Evolutionary conservation across 2,113 vertebrate genomes (phyloP).

Genomic region (Azemiops feae): DNA sequence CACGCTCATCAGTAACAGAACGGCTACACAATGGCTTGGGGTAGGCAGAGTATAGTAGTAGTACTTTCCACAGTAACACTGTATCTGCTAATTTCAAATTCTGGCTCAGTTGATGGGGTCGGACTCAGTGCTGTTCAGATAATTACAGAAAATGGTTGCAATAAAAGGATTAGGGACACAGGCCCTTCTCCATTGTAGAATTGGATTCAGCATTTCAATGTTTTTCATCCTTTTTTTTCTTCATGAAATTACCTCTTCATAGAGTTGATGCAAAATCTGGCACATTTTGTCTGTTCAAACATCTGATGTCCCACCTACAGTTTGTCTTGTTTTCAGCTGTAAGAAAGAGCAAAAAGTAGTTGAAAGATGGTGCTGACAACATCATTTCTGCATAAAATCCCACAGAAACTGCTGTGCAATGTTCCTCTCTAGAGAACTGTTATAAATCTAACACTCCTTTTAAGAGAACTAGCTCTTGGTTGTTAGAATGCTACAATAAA

Average conservation of each 20-base stretch:
- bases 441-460: not conserved
- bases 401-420: not conserved
- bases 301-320: not conserved
- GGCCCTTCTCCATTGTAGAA: not conserved
- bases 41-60: not conserved
- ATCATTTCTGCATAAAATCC: not conserved
- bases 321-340: not conserved
- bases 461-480: not conserved
- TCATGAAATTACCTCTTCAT: not conserved
- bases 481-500: constrained; percentile 31
- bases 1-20: not conserved
- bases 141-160: not conserved
- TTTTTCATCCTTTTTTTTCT: not conserved
- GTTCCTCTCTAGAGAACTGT: not conserved
- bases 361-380: not conserved
- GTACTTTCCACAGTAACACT: not conserved
- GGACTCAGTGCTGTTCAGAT: not conserved
- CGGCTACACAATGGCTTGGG: not conserved
- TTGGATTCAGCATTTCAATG: not conserved
- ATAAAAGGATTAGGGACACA: not conserved
- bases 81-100: not conserved
- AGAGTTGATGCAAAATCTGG: not conserved
- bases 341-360: not conserved
- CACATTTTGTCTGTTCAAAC: not conserved
- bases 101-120: not conserved